phyloP scores from a whole-genome alignment of 2,113 vertebrate genomes.

The Carlito syrichta region DNA sequence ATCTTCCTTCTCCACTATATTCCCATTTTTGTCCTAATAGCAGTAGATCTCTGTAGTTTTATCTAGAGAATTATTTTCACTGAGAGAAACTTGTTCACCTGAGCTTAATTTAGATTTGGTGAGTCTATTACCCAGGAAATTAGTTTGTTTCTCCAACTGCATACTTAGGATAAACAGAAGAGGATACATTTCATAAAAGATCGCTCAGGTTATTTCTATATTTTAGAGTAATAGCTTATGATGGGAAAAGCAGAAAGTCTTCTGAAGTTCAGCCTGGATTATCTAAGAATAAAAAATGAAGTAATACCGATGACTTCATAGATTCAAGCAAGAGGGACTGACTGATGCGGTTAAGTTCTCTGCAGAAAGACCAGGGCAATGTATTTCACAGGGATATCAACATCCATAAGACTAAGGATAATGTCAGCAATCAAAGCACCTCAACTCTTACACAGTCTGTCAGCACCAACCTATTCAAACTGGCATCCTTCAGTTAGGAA shows the following conservation, averaged over 20 bases:
- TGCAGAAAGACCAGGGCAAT: neutral
- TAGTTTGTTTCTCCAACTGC: neutral
- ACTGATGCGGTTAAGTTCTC: neutral
- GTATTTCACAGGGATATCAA: neutral
- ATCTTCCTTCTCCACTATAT: neutral
- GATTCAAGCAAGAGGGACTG: neutral
- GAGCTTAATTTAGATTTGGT: neutral
- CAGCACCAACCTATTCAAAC: neutral
- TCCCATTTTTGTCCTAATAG: neutral
- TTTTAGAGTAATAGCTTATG: slow-evolving; percentile 44
- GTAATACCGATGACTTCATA: slow-evolving; percentile 56
- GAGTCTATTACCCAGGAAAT: neutral
- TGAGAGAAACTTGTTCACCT: neutral
- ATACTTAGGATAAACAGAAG: neutral
- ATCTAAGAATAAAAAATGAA: slow-evolving; percentile 62
- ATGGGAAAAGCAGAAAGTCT: slow-evolving; percentile 47
- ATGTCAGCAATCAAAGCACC: neutral
- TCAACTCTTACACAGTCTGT: neutral
- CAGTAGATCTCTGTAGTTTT: neutral
- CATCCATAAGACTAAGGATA: neutral
- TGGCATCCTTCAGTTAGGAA: neutral
- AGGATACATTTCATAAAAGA: slow-evolving; percentile 31
- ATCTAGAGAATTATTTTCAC: neutral
- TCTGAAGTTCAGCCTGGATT: slow-evolving; percentile 55
- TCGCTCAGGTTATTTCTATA: slow-evolving; percentile 14